Evolutionary conservation across 2,113 vertebrate species (phyloP), one percentile per base, ranked within the genome.

Genomic region (Callipepla squamata): DNA sequence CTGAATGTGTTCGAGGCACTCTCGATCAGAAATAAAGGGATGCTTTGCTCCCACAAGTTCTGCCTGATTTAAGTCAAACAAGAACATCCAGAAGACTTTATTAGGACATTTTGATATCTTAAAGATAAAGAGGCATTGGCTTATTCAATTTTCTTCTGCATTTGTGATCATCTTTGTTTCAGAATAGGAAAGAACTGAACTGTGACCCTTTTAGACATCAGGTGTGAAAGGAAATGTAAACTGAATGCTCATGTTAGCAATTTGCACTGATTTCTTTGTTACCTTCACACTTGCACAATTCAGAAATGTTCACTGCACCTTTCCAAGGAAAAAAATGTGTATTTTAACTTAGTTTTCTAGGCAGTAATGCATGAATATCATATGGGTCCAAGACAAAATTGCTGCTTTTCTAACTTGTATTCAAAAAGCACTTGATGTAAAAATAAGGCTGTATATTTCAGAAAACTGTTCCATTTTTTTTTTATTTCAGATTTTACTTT

Each of bases 381-480:
- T 14, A 20, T 30, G 72, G 61, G 30, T 85, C 68, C 73, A 90
- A 61, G 72, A 6, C 78, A 10, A 77, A 87, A 87, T 90, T 85
- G 94, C 38, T 95, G 76, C 85, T 94, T 95, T 94, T 94, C 42
- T 94, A 92, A 8, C 18, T 85, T 85, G 22, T 11, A 44, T 83
- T 47, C 13, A 58, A 45, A 85, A 94, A 80, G 55, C 1, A 0
- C 10, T 80, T 83, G 9, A 48, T 79, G 2, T 80, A 55, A 67
- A 16, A 89, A 67, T 87, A 62, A 66, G 45, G 73, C 58, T 1
- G 7, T 90, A 3, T 78, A 80, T 92, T 74, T 92, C 36, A 70
- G 18, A 76, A 53, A 86, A 76, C 4, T 40, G 5, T 70, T 90
- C 6, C 4, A 13, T 66, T 53, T 28, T 53, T 28, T 53, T 28